Evolutionary conservation across 2,888 invertebrate species (phyloP).

Genomic region (Campoplex capitator): DNA sequence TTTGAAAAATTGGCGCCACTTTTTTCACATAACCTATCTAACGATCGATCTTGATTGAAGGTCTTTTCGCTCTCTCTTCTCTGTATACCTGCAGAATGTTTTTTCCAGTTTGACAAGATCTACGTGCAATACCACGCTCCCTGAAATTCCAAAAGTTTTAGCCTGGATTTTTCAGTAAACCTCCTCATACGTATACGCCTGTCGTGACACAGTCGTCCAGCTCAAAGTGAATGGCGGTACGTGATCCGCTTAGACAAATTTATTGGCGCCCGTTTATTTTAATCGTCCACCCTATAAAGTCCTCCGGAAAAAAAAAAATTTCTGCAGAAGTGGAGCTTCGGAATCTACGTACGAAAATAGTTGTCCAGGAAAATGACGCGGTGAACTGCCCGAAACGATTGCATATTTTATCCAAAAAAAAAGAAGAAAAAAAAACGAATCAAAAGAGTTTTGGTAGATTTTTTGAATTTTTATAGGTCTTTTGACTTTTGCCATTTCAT

Average conservation of each 20-base stretch:
- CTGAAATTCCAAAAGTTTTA: slow-evolving; percentile 47
- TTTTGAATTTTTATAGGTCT: no score
- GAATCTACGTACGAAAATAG: neutral
- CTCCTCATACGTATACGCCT: slow-evolving; percentile 19
- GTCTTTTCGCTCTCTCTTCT: slow-evolving; percentile 6
- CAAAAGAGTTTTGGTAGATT: no score
- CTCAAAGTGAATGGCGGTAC: slow-evolving; percentile 53
- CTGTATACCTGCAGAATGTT: slow-evolving; percentile 6
- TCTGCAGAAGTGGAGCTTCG: neutral
- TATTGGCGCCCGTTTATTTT: slow-evolving; percentile 49
- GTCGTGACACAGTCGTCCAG: slow-evolving; percentile 4
- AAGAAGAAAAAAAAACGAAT: no score
- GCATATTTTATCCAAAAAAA: no score
- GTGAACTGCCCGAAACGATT: neutral
- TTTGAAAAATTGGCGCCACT: slow-evolving; percentile 22
- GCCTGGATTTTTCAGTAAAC: slow-evolving; percentile 3
- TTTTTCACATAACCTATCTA: neutral
- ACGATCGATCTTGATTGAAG: slow-evolving; percentile 37
- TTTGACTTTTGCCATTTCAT: no score
- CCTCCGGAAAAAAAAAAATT: slow-evolving; percentile 4
- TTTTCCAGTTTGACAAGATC: slow-evolving; percentile 33
- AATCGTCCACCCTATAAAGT: slow-evolving; percentile 19
- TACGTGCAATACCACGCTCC: slow-evolving; percentile 2
- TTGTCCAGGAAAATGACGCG: neutral
- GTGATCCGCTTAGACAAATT: slow-evolving; percentile 59